Evolutionary conservation across 2,888 invertebrate genomes (phyloP).

Genomic region (Bombylius major): DNA sequence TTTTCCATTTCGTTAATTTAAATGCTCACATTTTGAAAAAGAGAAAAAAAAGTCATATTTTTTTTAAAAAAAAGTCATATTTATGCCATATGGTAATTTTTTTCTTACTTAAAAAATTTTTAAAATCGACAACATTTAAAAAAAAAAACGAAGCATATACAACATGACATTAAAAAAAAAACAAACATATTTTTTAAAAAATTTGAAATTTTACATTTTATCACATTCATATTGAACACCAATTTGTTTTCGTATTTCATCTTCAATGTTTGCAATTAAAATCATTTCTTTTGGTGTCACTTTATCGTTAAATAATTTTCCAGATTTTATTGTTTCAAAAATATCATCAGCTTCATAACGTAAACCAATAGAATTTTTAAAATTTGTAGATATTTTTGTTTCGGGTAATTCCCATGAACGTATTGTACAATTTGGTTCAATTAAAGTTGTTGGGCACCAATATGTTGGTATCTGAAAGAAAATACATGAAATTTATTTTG

Average conservation of each 20-base stretch:
- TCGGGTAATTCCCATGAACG: slow-evolving; percentile 49
- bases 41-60: no score
- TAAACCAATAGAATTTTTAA: slow-evolving; percentile 56
- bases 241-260: slow-evolving; percentile 53
- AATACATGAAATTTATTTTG: neutral
- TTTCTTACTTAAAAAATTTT: no score
- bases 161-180: no score
- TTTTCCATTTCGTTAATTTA: no score
- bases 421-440: slow-evolving; percentile 43
- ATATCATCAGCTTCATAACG: slow-evolving; percentile 64
- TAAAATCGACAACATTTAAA: no score
- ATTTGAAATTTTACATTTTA: neutral
- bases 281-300: slow-evolving; percentile 52
- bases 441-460: slow-evolving; percentile 55
- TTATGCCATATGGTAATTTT: no score
- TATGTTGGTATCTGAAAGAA: slow-evolving; percentile 39
- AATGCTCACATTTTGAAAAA: no score
- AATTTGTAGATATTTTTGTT: slow-evolving; percentile 44
- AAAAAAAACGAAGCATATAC: no score
- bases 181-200: no score
- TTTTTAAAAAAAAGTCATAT: no score
- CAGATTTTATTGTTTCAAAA: slow-evolving; percentile 51
- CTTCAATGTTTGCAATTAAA: slow-evolving; percentile 52
- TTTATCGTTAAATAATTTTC: slow-evolving; percentile 50
- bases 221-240: slow-evolving; percentile 43